Conservation (phyloP, 2,113 vertebrate genomes). For the Rhinolophus ferrumequinum region DNA sequence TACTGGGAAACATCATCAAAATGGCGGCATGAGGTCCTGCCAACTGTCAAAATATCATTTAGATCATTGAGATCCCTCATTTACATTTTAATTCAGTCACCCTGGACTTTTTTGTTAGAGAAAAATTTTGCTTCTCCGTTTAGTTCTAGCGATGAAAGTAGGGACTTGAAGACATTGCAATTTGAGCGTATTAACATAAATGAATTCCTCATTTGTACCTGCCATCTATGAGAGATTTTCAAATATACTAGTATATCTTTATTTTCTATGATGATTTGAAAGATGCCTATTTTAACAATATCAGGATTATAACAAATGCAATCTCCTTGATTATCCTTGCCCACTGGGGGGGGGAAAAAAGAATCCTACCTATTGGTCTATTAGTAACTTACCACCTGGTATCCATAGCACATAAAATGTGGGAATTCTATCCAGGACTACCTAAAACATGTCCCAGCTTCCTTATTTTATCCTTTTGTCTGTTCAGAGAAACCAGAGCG, state of each 20-base stretch:
- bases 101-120: not conserved
- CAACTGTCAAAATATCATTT: not conserved
- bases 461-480: conserved; percentile 24
- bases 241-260: not conserved
- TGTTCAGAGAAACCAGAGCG: not conserved
- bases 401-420: not conserved
- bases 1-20: too few species aligned
- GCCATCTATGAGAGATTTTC: not conserved
- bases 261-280: conserved; percentile 49
- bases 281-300: not conserved
- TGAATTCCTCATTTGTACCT: not conserved
- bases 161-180: not conserved
- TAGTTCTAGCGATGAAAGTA: not conserved
- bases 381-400: not conserved
- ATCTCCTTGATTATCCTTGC: conserved; percentile 42
- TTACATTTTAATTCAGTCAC: conserved; percentile 38
- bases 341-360: not conserved
- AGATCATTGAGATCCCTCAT: not conserved
- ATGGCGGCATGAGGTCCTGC: not conserved
- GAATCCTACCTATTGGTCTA: not conserved
- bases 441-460: not conserved
- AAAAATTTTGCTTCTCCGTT: conserved; percentile 29
- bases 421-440: not conserved
- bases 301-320: conserved; percentile 4
- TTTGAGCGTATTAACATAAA: conserved; percentile 7